Percentiles rank a stretch among this genome's conserved stretches.
These are phyloP conservation scores for Hymenochirus boettgeri DNA, from an alignment of 2,113 vertebrate genomes.

Conservation along the genomic window DNA sequence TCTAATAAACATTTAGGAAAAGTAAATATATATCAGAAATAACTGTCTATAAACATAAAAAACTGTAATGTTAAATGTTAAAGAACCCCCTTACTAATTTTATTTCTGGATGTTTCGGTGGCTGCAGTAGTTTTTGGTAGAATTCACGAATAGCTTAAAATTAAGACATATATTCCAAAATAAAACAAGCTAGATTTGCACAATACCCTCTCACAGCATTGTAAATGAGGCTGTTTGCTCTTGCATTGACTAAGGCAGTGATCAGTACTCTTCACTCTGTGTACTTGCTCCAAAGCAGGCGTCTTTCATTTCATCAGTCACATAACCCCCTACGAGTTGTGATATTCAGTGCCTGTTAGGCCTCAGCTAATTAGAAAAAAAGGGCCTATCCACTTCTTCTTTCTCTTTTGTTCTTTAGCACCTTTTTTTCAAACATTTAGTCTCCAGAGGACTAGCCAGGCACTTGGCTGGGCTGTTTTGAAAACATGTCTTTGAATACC, in stretches of 20 bases:
- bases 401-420: slow-evolving; percentile 75
- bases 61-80: too few relatives aligned
- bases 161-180: background rate
- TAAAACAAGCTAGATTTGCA: background rate
- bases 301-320: slow-evolving; percentile 44
- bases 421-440: slow-evolving; percentile 79
- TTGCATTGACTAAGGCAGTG: background rate
- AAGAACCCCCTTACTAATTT: too few relatives aligned
- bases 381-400: slow-evolving; percentile 52
- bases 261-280: background rate
- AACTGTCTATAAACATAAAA: too few relatives aligned
- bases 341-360: slow-evolving; percentile 78
- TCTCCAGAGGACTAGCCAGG: slow-evolving; percentile 83
- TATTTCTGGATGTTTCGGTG: too few relatives aligned
- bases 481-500: slow-evolving; percentile 97
- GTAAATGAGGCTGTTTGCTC: slow-evolving; percentile 8
- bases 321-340: slow-evolving; percentile 54
- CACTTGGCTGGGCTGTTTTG: slow-evolving; percentile 97
- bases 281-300: slow-evolving; percentile 45
- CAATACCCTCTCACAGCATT: background rate
- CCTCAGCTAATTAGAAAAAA: slow-evolving; percentile 94
- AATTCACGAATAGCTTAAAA: background rate
- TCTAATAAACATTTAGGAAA: too few relatives aligned
- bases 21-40: too few relatives aligned
- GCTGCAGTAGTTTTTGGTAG: too few relatives aligned